Evolutionary conservation across 2,888 invertebrate genomes (phyloP).

Genomic region (Carabus problematicus): DNA sequence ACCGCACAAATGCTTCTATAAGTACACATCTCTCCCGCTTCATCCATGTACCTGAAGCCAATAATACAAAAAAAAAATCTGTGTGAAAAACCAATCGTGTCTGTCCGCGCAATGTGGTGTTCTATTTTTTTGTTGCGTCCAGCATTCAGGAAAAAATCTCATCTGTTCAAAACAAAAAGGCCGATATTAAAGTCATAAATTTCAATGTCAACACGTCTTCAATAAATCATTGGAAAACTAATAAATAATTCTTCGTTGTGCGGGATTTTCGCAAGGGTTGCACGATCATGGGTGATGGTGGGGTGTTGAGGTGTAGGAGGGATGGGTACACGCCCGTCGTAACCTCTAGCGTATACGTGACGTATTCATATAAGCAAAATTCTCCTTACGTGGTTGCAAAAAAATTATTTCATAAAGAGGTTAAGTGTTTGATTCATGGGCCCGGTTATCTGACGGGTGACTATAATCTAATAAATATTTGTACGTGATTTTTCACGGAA

Average conservation of each 20-base stretch:
- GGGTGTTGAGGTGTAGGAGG: too few relatives aligned
- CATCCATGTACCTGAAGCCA: too few relatives aligned
- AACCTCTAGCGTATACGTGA: constrained; percentile 9
- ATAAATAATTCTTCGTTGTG: constrained; percentile 38
- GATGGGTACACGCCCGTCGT: not conserved
- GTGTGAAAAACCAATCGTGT: too few relatives aligned
- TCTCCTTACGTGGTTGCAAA: constrained; percentile 23
- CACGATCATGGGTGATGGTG: not conserved
- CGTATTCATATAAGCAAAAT: constrained; percentile 24
- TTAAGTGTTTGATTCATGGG: constrained; percentile 15
- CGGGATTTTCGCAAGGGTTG: constrained; percentile 5
- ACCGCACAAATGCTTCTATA: too few relatives aligned
- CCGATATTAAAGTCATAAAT: constrained; percentile 40
- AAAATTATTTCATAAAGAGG: constrained; percentile 14
- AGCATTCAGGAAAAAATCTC: constrained; percentile 29
- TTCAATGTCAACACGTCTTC: constrained; percentile 36
- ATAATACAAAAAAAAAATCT: too few relatives aligned
- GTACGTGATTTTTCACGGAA: not conserved
- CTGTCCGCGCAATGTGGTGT: not conserved
- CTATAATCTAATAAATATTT: too few relatives aligned
- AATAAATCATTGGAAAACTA: constrained; percentile 42
- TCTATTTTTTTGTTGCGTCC: not conserved
- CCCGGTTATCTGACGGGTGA: too few relatives aligned
- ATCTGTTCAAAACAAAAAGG: constrained; percentile 6
- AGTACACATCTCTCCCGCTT: too few relatives aligned